Evolutionary conservation across 2,797 vertebrate genomes (phyloP).

Genomic region (Characodon lateralis): DNA sequence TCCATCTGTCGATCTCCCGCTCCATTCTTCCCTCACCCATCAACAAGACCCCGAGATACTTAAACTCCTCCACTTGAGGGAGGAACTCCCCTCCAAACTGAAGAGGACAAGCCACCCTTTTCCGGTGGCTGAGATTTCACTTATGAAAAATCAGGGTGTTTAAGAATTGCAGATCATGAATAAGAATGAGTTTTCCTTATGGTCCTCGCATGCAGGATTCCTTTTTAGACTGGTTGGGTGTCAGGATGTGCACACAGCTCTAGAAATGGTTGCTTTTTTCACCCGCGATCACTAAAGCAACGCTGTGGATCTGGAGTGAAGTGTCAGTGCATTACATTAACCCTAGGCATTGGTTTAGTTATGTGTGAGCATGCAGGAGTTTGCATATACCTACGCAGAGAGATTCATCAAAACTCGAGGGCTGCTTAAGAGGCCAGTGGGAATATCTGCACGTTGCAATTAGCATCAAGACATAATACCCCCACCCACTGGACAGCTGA

Average conservation of each 20-base stretch:
- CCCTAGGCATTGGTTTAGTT: constrained; percentile 61
- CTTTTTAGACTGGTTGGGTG: constrained; percentile 10
- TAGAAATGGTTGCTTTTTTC: constrained; percentile 41
- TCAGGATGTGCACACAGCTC: constrained; percentile 38
- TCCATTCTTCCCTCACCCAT: no score
- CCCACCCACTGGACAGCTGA: constrained; percentile 76
- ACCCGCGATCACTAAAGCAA: constrained; percentile 37
- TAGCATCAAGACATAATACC: constrained; percentile 78
- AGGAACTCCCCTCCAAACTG: no score
- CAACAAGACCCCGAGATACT: no score
- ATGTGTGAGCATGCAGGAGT: constrained; percentile 63
- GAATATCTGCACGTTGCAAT: constrained; percentile 78
- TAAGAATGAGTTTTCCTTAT: constrained; percentile 36
- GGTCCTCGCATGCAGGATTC: not conserved
- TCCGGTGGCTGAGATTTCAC: not conserved
- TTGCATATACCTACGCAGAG: constrained; percentile 68
- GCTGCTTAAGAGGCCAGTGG: constrained; percentile 76
- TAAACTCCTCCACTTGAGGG: no score
- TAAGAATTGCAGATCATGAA: constrained; percentile 36
- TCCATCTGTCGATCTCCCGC: no score
- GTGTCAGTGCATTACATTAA: constrained; percentile 63
- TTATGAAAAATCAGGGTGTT: constrained; percentile 18
- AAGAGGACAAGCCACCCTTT: no score
- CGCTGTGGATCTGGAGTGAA: constrained; percentile 45
- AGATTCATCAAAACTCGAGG: constrained; percentile 74